phyloP scores from a whole-genome alignment of 2,113 vertebrate genomes.

The Irena cyanogastra region DNA sequence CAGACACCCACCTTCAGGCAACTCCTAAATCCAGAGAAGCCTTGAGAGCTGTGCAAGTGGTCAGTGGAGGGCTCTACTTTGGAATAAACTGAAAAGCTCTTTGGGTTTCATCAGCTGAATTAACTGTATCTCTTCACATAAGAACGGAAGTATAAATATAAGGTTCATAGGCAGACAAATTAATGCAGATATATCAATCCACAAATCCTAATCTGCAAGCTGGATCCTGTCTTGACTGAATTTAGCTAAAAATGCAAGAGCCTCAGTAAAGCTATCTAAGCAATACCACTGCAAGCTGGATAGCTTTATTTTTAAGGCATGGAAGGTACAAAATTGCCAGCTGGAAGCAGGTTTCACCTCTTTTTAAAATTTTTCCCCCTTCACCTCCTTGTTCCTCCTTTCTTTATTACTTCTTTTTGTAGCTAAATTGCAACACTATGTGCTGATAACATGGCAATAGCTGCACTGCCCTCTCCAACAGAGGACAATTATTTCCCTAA shows the following conservation, averaged over 20 bases:
- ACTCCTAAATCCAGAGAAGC: not conserved
- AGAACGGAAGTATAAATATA: not conserved
- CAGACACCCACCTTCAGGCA: not conserved
- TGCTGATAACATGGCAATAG: not conserved
- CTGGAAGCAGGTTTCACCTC: not conserved
- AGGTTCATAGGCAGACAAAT: not conserved
- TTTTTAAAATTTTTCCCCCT: not conserved
- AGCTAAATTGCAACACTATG: not conserved
- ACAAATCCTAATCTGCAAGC: not conserved
- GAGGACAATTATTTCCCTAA: not conserved
- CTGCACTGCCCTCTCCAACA: not conserved
- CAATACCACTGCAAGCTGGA: not conserved
- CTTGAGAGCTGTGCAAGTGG: not conserved
- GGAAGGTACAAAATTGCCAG: not conserved
- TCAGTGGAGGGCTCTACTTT: not conserved
- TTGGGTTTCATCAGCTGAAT: not conserved
- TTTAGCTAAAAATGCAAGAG: not conserved
- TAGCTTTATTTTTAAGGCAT: not conserved
- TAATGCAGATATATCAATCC: not conserved
- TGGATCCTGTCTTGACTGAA: not conserved
- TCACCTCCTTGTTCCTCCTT: not conserved
- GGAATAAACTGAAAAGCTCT: not conserved
- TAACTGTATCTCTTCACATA: not conserved
- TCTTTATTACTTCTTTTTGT: not conserved
- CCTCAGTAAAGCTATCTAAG: not conserved